Conservation (phyloP, 2,888 invertebrate genomes). For the Brenthis daphne region DNA sequence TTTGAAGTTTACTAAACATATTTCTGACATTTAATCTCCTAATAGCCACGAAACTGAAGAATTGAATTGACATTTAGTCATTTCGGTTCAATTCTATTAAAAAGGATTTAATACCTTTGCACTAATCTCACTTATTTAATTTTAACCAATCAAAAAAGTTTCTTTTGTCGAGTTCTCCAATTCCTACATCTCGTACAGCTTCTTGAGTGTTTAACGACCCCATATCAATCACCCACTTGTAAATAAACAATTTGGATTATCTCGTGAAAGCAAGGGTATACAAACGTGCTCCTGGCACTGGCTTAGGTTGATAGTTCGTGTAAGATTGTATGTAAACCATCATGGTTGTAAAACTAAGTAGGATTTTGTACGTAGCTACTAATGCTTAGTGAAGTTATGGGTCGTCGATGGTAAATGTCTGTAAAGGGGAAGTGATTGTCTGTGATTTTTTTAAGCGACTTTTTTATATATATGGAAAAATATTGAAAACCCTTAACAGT, state of each 20-base stretch:
- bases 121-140: too few species aligned
- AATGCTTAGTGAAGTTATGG: constrained; percentile 76
- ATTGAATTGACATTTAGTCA: too few species aligned
- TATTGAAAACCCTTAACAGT: constrained; percentile 77
- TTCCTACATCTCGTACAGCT: background rate
- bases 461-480: constrained; percentile 79
- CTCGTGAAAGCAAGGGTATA: constrained; percentile 55
- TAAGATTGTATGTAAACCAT: constrained; percentile 69
- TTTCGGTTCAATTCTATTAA: too few species aligned
- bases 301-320: constrained; percentile 59
- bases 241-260: constrained; percentile 24
- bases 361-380: constrained; percentile 79
- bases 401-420: constrained; percentile 81
- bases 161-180: too few species aligned
- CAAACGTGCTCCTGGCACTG: constrained; percentile 56
- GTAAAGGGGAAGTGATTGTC: constrained; percentile 82
- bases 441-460: constrained; percentile 84
- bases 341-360: constrained; percentile 82
- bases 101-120: too few species aligned
- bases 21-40: too few species aligned
- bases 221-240: constrained; percentile 11
- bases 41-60: too few species aligned
- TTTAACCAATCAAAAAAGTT: too few species aligned
- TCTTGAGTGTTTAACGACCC: background rate
- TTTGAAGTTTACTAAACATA: too few species aligned